phyloP scores from a whole-genome alignment of 1,140 invertebrate genomes.

The Drosophila ananassae region DNA sequence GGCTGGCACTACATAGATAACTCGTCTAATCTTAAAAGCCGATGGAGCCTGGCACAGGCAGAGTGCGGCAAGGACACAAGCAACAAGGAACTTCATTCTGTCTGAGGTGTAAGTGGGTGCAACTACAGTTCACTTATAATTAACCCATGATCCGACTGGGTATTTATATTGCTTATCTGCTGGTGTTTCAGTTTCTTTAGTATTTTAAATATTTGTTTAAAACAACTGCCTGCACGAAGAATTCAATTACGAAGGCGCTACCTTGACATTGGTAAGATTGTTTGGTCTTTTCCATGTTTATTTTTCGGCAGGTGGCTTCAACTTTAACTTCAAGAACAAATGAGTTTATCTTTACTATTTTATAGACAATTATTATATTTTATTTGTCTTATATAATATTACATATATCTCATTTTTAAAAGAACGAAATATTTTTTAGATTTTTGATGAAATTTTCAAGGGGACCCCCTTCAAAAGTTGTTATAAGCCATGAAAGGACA shows the following conservation, averaged over 20 bases:
- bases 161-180: conserved; percentile 20
- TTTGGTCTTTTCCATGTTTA: neutral
- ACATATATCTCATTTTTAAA: too few species aligned
- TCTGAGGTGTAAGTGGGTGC: neutral
- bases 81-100: conserved; percentile 27
- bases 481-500: too few species aligned
- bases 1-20: conserved; percentile 27
- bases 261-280: conserved; percentile 26
- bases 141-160: neutral
- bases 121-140: conserved; percentile 7
- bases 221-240: conserved; percentile 14
- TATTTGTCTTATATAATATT: too few species aligned
- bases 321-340: neutral
- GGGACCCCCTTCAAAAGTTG: too few species aligned
- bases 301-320: neutral
- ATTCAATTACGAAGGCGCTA: neutral
- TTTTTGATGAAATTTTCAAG: too few species aligned
- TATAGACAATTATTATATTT: too few species aligned
- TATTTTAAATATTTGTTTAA: neutral
- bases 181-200: neutral
- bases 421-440: too few species aligned
- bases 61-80: conserved; percentile 21
- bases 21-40: conserved; percentile 11
- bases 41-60: conserved; percentile 21
- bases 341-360: too few species aligned